phyloP scores from a whole-genome alignment of 2,888 invertebrate genomes.

The Rhamnusium bicolor region DNA sequence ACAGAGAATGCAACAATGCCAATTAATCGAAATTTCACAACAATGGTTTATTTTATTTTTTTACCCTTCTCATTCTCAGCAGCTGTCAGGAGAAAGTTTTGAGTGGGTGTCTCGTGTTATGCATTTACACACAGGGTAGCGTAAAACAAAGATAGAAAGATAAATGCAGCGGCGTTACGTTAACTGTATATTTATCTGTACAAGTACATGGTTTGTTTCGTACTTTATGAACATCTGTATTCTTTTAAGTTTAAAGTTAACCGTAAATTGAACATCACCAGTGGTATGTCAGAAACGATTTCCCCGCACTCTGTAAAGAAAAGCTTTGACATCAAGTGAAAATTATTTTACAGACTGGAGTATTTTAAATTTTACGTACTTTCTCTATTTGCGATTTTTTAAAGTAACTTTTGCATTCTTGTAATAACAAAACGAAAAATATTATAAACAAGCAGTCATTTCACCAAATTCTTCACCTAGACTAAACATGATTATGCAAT shows the following conservation, averaged over 20 bases:
- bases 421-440: no score
- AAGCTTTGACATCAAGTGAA: background rate
- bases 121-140: conserved; percentile 29
- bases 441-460: no score
- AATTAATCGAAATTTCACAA: conserved; percentile 58
- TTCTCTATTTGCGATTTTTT: no score
- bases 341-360: background rate
- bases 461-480: no score
- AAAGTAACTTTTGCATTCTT: no score
- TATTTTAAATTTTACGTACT: no score
- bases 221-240: conserved; percentile 5
- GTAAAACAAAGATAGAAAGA: conserved; percentile 7
- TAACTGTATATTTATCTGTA: conserved; percentile 16
- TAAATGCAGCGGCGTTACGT: conserved; percentile 16
- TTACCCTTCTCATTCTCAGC: conserved; percentile 43
- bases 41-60: conserved; percentile 53
- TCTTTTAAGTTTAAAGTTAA: background rate
- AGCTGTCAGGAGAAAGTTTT: conserved; percentile 58
- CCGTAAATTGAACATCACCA: background rate
- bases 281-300: background rate
- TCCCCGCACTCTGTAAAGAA: background rate
- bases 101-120: conserved; percentile 44
- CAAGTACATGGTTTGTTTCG: conserved; percentile 2
- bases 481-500: no score
- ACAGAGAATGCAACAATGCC: conserved; percentile 44